A percentile compares a stretch with the other conserved stretches of the same genome.
Conservation (phyloP, 2,888 invertebrate genomes). For the Priocnemis perturbator region DNA sequence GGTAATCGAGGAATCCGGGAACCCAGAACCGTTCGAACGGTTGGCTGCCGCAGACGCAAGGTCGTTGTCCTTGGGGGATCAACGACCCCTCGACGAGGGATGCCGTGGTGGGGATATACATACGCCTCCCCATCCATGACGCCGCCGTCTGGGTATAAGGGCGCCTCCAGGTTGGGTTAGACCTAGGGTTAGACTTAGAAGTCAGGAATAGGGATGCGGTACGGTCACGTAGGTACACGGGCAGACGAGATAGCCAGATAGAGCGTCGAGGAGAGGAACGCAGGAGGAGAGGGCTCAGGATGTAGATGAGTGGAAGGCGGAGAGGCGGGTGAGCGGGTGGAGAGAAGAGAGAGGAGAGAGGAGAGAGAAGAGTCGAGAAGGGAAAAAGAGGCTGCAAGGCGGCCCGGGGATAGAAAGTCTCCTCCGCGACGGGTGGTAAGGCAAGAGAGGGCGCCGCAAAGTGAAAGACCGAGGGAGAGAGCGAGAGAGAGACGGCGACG, state of each 20-base stretch:
- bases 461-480: not conserved
- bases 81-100: conserved; percentile 73
- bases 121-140: conserved; percentile 61
- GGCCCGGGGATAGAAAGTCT: conserved; percentile 48
- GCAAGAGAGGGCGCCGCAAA: conserved; percentile 32
- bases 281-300: conserved; percentile 24
- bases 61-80: conserved; percentile 76
- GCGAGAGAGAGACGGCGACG: conserved; percentile 6
- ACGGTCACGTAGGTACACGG: conserved; percentile 45
- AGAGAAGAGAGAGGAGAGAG: not conserved
- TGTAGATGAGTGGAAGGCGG: conserved; percentile 23
- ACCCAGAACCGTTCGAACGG: conserved; percentile 70
- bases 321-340: conserved; percentile 13
- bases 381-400: conserved; percentile 52
- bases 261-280: conserved; percentile 27
- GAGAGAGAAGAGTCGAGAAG: conserved; percentile 40
- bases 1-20: conserved; percentile 73
- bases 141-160: conserved; percentile 61
- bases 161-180: conserved; percentile 59
- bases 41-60: conserved; percentile 72
- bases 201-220: conserved; percentile 55
- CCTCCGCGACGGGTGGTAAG: conserved; percentile 44
- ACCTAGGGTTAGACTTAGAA: conserved; percentile 59
- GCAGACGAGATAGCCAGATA: conserved; percentile 19
- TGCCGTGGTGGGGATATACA: conserved; percentile 62